Evolutionary conservation across 2,113 vertebrate species (phyloP), one percentile per base, ranked within the genome.

Genomic region (Desmodus rotundus): DNA sequence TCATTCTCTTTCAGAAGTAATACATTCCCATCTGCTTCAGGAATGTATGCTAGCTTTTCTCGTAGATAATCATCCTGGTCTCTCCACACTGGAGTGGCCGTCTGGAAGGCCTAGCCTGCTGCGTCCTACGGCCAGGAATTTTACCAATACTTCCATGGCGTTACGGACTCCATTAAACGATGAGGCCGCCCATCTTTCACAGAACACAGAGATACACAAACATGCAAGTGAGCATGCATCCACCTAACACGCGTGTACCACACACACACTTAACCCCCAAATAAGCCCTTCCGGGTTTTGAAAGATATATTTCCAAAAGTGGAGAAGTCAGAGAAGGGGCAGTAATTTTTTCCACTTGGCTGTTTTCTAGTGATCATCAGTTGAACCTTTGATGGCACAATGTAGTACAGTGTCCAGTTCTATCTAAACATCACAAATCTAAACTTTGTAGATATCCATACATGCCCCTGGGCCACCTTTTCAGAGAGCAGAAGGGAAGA

Each of bases 161-260:
- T 96, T 93, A 93, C 96, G 95, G 63, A 78, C 97, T 96, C 87
- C 74, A 95, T 97, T 96, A 89, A 97, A 95, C 87, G 89, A 78
- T 78, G 92, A 96, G 96, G 68, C 83, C 63, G 16, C 63, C 77
- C 52, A 90, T 90, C 68, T 93, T 19, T 22, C 87, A 96, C 85
- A 93, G 96, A 96, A 94, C 15, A 31, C 47, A 13, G 47, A 94
- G 56, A 65, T 8, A 13, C 36, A 67, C 19, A 76, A 83, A 74
- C 33, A 90, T 72, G 15, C n/a, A 17, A 73, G 54, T 24, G 33
- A 45, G 36, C 36, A n/a, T 28, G 9, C n/a, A 38, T 19, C 38
- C 10, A 41, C n/a, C 52, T 2, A 36, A 78, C 5, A 45, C 33
- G 72, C 41, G 67, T 2, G 36, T 7, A 45, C 15, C 31, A 28